Base-by-base conservation (phyloP, 2,113 vertebrate species). In the Tenebrosternarchus preto region DNA sequence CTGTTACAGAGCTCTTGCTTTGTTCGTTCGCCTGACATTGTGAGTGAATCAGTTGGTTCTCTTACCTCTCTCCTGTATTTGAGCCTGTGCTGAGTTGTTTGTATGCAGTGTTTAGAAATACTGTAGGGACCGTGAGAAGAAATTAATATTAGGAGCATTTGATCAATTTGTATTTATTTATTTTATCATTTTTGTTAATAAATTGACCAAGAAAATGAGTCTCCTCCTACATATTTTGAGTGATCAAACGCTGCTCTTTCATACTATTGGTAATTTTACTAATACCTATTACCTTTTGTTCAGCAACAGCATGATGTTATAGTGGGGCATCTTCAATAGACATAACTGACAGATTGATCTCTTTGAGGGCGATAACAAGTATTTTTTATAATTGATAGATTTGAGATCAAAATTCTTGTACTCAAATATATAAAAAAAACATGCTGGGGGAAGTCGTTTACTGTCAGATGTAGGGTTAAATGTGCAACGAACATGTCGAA, bases 161-260 rank as follows among this genome's bases (percentile, higher is more conserved):
- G 96, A 98, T 96, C 95, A 95, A 96, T 98, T 98, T 99, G 97
- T 98, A 99, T 99, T 98, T 98, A 98, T 99, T 97, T 97, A 97
- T 97, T 96, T 97, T 97, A 97, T 96, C 96, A 97, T 96, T 98
- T 50, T 99, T 98, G 96, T 96, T 98, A 97, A 98, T 98, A 99
- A 99, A 99, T 92, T 93, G 94, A 95, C 88, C 93, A 99, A 92
- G 80, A 84, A 92, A 77, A 53, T 66, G 61, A 29, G 83, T 69
- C 67, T 85, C 66, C 57, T 43, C 0, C 39, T 66, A 63, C 55
- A 66, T 73, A 73, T 80, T 57, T 43, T 69, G 63, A n/a, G 55
- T 73, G 46, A 33, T 17, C 29, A 39, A 22, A 33, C 31, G 17
- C 6, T 55, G 9, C 27, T 36, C 46, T 72, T 50, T 71, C 3